A percentile compares a stretch with the other conserved stretches of the same genome.
Evolutionary conservation across 2,113 vertebrate species (phyloP).

Genomic region (Todiramphus saurophagus): DNA sequence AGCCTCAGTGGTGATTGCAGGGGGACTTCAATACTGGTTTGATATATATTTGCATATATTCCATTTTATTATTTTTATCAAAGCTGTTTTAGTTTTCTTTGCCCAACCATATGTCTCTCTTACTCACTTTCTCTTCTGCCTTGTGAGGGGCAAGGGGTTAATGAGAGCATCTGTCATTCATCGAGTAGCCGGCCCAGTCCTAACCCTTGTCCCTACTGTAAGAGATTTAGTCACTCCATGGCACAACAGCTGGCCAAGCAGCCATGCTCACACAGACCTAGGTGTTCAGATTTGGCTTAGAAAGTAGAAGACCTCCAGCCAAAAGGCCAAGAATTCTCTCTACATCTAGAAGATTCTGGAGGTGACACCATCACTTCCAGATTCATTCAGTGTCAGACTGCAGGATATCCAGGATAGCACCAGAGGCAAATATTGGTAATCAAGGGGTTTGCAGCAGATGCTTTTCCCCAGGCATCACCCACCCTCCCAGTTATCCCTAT

Average conservation of each 20-base stretch:
- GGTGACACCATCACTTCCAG: neutral
- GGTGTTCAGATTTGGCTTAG: fast-evolving
- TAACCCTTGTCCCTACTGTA: neutral
- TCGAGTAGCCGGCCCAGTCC: too few species aligned
- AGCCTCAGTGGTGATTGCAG: too few species aligned
- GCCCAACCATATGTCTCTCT: too few species aligned
- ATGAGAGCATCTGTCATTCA: too few species aligned
- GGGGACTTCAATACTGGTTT: too few species aligned
- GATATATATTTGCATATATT: too few species aligned
- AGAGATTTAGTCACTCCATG: fast-evolving
- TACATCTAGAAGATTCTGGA: neutral
- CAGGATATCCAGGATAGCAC: neutral
- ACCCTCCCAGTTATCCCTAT: neutral
- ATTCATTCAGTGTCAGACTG: fast-evolving
- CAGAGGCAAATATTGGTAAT: neutral
- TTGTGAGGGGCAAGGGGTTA: too few species aligned
- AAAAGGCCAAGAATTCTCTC: neutral
- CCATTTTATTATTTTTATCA: too few species aligned
- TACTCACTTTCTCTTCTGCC: too few species aligned
- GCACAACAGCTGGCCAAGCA: fast-evolving
- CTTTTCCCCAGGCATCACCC: neutral
- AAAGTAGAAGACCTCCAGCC: neutral
- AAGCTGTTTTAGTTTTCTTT: too few species aligned
- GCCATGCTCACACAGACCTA: fast-evolving
- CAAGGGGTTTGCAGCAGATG: neutral